Base-by-base conservation (phyloP, 2,888 invertebrate genomes). In the Meganola albula region DNA sequence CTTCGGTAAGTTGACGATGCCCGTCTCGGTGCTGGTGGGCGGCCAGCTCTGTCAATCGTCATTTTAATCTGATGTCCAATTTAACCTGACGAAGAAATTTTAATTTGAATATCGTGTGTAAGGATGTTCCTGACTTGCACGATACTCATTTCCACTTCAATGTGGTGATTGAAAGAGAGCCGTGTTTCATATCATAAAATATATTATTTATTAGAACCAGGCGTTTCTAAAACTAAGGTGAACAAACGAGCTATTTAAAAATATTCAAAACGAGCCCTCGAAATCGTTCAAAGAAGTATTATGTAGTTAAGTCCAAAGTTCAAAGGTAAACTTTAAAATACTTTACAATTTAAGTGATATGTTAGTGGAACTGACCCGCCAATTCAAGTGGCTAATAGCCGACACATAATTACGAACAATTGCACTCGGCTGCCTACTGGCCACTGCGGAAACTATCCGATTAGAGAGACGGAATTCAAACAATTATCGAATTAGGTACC, bases 1-100 rank as follows among this genome's bases (percentile, higher is more conserved):
- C 87, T 87, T 44, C 84, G 71, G 54, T 87, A 87, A 2, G 86
- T 85, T 6, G 84, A 84, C 9, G 78, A 63, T 3, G 72, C 71
- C 24, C 84, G 68, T 28, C 80, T 67, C 1, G 84, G 84, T 9
- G 84, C 72, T 10, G 84, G 84, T 4, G 84, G 84, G 21, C 74
- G 64, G 35, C 83, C 84, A 30, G 76, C 73, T 65, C 65, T 69
- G 54, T 84, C 84, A 61, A 84, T 75, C 37, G 82, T 84, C 84
- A 84, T 84, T 66, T 60, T 75, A 52, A 48, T 29, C 39, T 37
- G 57, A 55, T 51, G 46, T 53, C 53, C 57, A 36, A 46, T 53
- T 61, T 37, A 48, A 82, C 83, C 83, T 84, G 80, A 68, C 50
- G 55, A 72, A 77, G 58, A 73, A 75, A 76, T 40, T 43, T 39